Conservation (phyloP, 37 sponge, comb jelly and placozoan genomes). For the Dysidea cf. avara region DNA sequence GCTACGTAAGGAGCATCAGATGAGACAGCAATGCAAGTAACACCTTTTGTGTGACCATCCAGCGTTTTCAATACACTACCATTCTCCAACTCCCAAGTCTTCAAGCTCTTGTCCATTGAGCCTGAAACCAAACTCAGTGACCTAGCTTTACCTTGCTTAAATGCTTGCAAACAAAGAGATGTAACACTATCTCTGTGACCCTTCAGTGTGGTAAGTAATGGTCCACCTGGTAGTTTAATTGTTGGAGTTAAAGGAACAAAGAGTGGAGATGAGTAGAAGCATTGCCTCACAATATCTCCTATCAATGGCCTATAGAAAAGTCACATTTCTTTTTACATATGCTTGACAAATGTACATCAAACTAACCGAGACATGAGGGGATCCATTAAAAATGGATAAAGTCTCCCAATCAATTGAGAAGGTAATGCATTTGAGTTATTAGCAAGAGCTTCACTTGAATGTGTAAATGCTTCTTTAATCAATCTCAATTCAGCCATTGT, state of each 20-base stretch:
- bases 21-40: constrained; percentile 46
- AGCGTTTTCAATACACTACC: constrained; percentile 61
- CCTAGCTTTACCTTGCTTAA: no score
- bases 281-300: constrained; percentile 6
- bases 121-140: constrained; percentile 41
- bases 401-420: no score
- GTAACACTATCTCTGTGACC: constrained; percentile 66
- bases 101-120: constrained; percentile 65
- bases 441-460: no score
- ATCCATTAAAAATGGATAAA: no score
- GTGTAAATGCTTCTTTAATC: no score
- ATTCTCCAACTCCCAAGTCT: constrained; percentile 63
- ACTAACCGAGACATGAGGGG: no score
- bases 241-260: constrained; percentile 32
- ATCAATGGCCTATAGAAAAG: constrained; percentile 21
- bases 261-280: constrained; percentile 13
- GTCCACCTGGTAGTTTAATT: constrained; percentile 48
- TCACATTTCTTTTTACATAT: no score
- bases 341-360: no score
- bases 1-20: constrained; percentile 47
- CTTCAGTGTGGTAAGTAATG: constrained; percentile 62
- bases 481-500: no score
- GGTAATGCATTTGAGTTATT: no score
- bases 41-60: constrained; percentile 63
- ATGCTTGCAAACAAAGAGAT: no score